Evolutionary conservation across 2,113 vertebrate species (phyloP).

Genomic region (Oceanodroma tethys): DNA sequence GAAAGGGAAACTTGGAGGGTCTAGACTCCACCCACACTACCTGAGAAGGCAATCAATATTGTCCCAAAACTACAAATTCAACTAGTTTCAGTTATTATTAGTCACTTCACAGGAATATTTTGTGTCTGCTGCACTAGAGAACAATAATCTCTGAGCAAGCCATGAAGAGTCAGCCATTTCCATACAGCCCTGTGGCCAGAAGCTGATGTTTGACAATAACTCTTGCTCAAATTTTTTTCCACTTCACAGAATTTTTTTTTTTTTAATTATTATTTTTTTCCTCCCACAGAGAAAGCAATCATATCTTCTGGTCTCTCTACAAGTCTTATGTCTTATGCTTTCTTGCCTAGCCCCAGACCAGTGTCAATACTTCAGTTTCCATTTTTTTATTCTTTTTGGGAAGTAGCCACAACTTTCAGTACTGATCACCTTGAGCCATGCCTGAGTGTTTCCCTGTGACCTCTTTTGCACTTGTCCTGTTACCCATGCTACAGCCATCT

Average conservation of each 20-base stretch:
- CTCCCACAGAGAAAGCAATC: rapidly evolving
- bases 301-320: not conserved
- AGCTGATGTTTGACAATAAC: not conserved
- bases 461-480: not conserved
- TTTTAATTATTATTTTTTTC: no score
- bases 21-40: not conserved
- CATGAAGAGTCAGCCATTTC: not conserved
- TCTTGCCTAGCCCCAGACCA: not conserved
- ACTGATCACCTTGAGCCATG: not conserved
- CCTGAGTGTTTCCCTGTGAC: not conserved
- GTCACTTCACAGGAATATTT: not conserved
- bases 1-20: not conserved
- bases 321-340: not conserved
- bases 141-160: not conserved
- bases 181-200: not conserved
- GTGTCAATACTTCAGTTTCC: not conserved
- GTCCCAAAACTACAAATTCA: not conserved
- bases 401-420: not conserved
- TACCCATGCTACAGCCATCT: not conserved
- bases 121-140: not conserved
- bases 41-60: not conserved
- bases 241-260: no score
- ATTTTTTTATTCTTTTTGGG: not conserved
- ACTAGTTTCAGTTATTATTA: not conserved
- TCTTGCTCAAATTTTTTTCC: not conserved